Evolutionary conservation across 2,113 vertebrate species (phyloP).

Genomic region (Hippoglossus stenolepis): DNA sequence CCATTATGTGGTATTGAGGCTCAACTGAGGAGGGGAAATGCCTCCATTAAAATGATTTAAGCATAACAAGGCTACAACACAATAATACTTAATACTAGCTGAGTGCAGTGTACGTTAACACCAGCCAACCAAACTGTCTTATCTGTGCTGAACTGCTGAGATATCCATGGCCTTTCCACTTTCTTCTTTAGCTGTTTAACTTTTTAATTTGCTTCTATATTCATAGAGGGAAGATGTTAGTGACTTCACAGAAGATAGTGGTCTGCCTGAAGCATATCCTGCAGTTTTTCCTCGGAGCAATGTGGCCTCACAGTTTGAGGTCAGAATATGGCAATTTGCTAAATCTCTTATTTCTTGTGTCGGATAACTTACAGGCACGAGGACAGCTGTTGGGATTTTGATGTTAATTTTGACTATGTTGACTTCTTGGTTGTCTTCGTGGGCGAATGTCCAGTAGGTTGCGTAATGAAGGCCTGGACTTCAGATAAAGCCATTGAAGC

Average conservation of each 20-base stretch:
- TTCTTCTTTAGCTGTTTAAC: background rate
- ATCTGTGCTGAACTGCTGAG: background rate
- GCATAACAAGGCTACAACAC: background rate
- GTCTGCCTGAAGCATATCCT: constrained; percentile 1
- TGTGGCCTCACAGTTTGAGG: background rate
- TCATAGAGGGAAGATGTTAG: background rate
- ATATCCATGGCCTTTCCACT: background rate
- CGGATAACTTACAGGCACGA: background rate
- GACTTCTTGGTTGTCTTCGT: constrained; percentile 1
- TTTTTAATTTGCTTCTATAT: background rate
- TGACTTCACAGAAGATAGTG: background rate
- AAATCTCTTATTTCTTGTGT: background rate
- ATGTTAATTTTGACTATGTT: constrained; percentile 2
- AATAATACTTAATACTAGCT: background rate
- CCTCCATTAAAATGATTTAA: background rate
- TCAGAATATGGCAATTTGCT: background rate
- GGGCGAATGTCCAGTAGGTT: constrained; percentile 27
- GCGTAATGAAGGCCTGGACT: constrained; percentile 25
- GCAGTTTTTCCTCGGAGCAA: background rate
- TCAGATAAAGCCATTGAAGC: constrained; percentile 40
- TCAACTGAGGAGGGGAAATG: background rate
- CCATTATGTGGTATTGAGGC: background rate
- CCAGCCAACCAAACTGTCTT: background rate
- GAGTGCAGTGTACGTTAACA: background rate
- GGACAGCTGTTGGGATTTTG: background rate